Evolutionary conservation across 2,888 invertebrate species (phyloP), one percentile per base, ranked within the genome.

Genomic region (Lacanobia oleracea): DNA sequence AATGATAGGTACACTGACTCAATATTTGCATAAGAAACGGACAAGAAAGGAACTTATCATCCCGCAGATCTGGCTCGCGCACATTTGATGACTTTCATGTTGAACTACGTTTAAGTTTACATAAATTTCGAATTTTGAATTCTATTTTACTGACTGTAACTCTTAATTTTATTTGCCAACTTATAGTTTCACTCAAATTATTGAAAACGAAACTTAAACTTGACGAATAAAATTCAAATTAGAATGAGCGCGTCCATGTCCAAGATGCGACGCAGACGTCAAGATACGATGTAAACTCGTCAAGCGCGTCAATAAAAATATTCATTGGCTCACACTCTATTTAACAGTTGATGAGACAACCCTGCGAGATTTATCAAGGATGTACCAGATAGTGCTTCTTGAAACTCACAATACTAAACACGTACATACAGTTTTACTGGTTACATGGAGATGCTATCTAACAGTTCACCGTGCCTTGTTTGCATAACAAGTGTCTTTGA

Each of bases 1-100:
- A 95, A 96, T 96, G 95, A 93, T 90, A 86, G 90, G 88, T 91
- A 93, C 94, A 94, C 91, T 94, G 93, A 93, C 90, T 94, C 93
- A 95, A 95, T 95, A 96, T 96, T 96, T 95, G 96, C 95, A 96
- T 96, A 95, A 95, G 96, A 96, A 96, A 94, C 91, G 92, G 90
- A 89, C 92, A 91, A 92, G 94, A 93, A 92, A 93, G 90, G 89
- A 92, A 92, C 92, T 91, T 94, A 94, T 94, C 93, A 89, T 89
- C 89, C 91, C 89, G 91, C 91, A 90, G 89, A 94, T 95, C 93
- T 89, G 88, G 88, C 87, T 86, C 87, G 88, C 90, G 83, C 88
- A 88, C 90, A 90, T 93, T 91, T 92, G 92, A 94, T 93, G 91
- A 92, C 92, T 91, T 90, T 92, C 88, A 87, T 88, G 89, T 91